Conservation (phyloP, 2,797 vertebrate species). For the Microhierax caerulescens region DNA sequence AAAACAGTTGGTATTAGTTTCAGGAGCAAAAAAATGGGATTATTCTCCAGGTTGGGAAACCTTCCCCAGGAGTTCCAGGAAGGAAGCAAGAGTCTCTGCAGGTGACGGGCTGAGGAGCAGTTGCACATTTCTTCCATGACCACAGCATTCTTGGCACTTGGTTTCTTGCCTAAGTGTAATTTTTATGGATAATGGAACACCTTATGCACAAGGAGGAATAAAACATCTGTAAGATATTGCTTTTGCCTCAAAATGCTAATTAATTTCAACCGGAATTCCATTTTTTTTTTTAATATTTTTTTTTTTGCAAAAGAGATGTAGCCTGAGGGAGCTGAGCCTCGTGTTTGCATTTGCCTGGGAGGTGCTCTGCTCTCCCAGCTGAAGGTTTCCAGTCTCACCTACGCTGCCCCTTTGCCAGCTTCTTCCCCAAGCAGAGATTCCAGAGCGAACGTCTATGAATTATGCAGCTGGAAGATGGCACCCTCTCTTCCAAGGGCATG, state of each 20-base stretch:
- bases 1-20: neutral
- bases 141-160: neutral
- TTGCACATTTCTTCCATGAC: neutral
- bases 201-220: neutral
- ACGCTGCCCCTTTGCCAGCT: neutral
- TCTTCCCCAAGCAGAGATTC: neutral
- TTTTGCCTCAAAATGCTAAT: neutral
- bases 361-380: neutral
- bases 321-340: neutral
- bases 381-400: neutral
- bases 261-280: neutral
- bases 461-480: neutral
- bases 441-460: neutral
- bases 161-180: neutral
- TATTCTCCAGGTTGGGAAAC: neutral
- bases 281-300: no score
- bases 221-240: neutral
- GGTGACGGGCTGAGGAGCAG: neutral
- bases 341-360: neutral
- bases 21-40: neutral
- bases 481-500: neutral
- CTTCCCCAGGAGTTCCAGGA: neutral
- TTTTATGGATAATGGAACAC: neutral
- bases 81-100: accelerated
- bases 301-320: neutral